Evolutionary conservation across 2,113 vertebrate species (phyloP).

Genomic region (Phylloscopus trochilus): DNA sequence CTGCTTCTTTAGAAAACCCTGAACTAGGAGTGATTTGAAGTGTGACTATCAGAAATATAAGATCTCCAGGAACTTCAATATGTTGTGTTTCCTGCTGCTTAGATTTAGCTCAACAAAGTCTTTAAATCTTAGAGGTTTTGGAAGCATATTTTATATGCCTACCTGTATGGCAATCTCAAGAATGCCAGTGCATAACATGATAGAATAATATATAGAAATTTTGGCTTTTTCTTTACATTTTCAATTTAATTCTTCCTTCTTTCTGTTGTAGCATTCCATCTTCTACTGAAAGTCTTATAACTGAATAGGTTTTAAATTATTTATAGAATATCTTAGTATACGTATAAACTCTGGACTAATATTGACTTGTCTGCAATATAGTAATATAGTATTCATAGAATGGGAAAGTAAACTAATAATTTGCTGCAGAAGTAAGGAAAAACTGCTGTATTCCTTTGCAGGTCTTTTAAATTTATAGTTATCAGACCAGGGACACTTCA

Average conservation of each 20-base stretch:
- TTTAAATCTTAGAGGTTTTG: neutral
- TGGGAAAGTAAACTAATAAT: slow-evolving; percentile 31
- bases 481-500: neutral
- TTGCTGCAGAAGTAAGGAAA: slow-evolving; percentile 24
- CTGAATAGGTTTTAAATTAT: neutral
- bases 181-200: neutral
- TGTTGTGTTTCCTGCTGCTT: slow-evolving; percentile 12
- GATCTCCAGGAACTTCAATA: slow-evolving; percentile 34
- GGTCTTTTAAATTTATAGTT: neutral
- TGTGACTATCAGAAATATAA: slow-evolving; percentile 14
- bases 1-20: slow-evolving; percentile 45
- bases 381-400: neutral
- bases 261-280: slow-evolving; percentile 6
- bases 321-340: slow-evolving; percentile 37
- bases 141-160: neutral
- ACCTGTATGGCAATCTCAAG: neutral
- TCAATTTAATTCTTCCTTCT: neutral
- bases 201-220: neutral
- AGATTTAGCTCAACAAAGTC: neutral
- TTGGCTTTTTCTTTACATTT: neutral
- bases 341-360: neutral
- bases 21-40: neutral
- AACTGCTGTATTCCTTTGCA: slow-evolving; percentile 14
- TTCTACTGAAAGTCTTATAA: neutral
- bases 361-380: neutral